Base-by-base conservation (phyloP, 2,888 invertebrate species). In the Meteorus cinctellus region DNA sequence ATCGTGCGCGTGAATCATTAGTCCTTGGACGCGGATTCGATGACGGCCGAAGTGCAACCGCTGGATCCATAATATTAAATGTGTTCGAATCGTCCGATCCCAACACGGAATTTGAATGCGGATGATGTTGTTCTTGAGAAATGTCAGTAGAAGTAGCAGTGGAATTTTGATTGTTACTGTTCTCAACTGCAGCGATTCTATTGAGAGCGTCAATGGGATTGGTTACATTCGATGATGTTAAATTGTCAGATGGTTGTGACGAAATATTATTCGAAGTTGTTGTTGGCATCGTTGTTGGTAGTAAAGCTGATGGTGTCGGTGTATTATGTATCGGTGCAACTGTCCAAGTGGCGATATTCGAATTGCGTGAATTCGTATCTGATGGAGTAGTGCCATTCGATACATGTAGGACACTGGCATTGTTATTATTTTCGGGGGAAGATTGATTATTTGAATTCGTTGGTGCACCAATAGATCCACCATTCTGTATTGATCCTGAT, bases 11-110 rank as follows among this genome's bases (percentile, higher is more conserved):
- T 0, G 75, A 70, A 48, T 78, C 72, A 4, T 73, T 59, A 51
- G 78, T 69, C 75, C 78, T 71, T 59, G 77, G 68, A 48, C 75
- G 74, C 14, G 75, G 70, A 8, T 41, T 2, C 48, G 72, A 19
- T 62, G 77, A 48, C 0, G 29, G 5, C 74, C 77, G 34, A 16
- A 19, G 73, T 12, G 60, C 60, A 41, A 66, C 19, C 16, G 73
- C 67, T 29, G 73, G 73, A 45, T 59, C 73, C 27, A 27, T 36
- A 12, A 59, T 16, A 14, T 60, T 36, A 24, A 45, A 41, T 14
- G n/a, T 69, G 6, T 45, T 24, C 1, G 45, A 19, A 36, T 73
- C n/a, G 27, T 24, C 27, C 2, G 48, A 16, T 12, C 41, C 19
- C 12, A 19, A 4, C 45, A 68, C n/a, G 60, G 74, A 70, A 16